Evolutionary conservation across 1,140 invertebrate genomes (phyloP), one percentile per base, ranked within the genome.

Genomic region (Paramacrobiotus metropolitanus): DNA sequence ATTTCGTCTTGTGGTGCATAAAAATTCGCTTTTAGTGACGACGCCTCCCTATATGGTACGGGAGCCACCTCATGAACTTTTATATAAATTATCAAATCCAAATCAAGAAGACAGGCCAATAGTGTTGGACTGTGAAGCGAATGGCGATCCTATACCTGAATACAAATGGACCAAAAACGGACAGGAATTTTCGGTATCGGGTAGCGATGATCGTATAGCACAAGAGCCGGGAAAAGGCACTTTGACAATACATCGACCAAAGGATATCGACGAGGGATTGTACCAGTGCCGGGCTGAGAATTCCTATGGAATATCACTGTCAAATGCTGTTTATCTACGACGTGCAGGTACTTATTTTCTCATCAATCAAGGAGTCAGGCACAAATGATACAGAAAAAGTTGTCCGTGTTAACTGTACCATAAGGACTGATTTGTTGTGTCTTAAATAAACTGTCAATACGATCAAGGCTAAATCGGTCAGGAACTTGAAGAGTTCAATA

Each of bases 281-380:
- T 98, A 97, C 73, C 92, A 97, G 70, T 99, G 94, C 75, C 90
- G 92, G 72, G 93, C 93, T 0, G 79, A 82, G 67, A 98, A 99
- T 70, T 83, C 87, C 67, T 89, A 88, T 78, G 94, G 94, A 48
- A 85, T 80, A 2, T 88, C 90, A 18, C 88, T 88, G 0, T 91
- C 88, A 0, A 93, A 94, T 72, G 87, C 87, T 0, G 88, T 95
- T 9, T 90, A 89, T 68, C 84, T 95, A 18, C 77, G 89, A n/a
- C 90, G 92, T 73, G 87, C 91, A 2, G 74, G 71, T 74, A 61
- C 30, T 63, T 66, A 55, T 29, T 30, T 45, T 24, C n/a, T 62
- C 30, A 28, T 62, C 30, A 30, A 1, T 61, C 61, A 61, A 29
- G 1, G 55, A 55, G 1, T 59, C 55, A 0, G 60, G 34, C 18